Base-by-base conservation (phyloP, 2,113 vertebrate genomes). In the Chloropsis hardwickii region DNA sequence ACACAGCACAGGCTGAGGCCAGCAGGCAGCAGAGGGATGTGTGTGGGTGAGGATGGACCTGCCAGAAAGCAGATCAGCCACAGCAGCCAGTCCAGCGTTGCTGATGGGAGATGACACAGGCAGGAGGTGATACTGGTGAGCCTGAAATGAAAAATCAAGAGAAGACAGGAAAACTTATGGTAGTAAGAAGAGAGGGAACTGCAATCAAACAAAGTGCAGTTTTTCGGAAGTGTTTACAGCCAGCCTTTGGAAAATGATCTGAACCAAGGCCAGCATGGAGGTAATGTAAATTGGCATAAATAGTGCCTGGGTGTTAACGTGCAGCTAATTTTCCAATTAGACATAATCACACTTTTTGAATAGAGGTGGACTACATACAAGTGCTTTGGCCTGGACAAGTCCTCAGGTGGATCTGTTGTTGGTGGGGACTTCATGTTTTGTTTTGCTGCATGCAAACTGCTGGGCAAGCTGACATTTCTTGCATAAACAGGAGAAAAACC, bases 41-140 rank as follows among this genome's bases (percentile, higher is more conserved):
- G 21, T 0, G 5, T 57, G 71, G 60, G 70, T 54, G 48, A 79
- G 74, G 74, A 50, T 72, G 65, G 60, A 47, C 1, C 4, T 57
- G 71, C 48, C 54, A 73, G 86, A 94, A 85, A 70, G 78, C 12
- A 86, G 80, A 91, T 82, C 39, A 90, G 44, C 60, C 31, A 19
- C n/a, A 62, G 42, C 50, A 81, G 65, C n/a, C 42, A 40, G 42
- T 8, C 31, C 67, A 86, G 50, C 5, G 0, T 29, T 77, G 39
- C 37, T 58, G 47, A 62, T 56, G 33, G 47, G 62, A 74, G 65
- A 22, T 25, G 42, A 70, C 4, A 3, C 20, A 53, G n/a, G 24
- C 19, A 47, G 51, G 64, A 54, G 5, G 15, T 53, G 31, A 61
- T 18, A 40, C 5, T 33, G 24, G 5, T 44, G 40, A 24, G 3